phyloP scores from a whole-genome alignment of 2,888 invertebrate genomes.

The Ophraella communa region DNA sequence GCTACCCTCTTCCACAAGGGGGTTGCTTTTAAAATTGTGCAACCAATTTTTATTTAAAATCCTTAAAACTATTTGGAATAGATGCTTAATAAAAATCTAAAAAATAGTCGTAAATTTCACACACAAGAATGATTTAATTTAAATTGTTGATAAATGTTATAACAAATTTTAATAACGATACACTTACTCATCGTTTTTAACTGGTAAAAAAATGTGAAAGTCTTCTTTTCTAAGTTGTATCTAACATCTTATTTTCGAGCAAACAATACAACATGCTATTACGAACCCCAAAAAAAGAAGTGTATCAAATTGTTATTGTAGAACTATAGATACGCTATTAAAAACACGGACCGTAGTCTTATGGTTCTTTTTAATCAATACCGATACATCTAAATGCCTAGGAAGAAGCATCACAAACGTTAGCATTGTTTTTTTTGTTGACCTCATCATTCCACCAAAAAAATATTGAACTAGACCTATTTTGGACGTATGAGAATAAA shows the following conservation, averaged over 20 bases:
- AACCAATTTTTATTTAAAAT: background rate
- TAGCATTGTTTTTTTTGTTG: background rate
- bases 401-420: background rate
- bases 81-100: too few relatives aligned
- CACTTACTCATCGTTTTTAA: constrained; percentile 8
- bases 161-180: constrained; percentile 5
- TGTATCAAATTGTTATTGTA: constrained; percentile 4
- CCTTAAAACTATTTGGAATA: background rate
- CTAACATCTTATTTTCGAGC: constrained; percentile 9
- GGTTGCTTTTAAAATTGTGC: background rate
- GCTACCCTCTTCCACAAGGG: background rate
- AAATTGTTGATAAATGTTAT: background rate
- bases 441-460: background rate
- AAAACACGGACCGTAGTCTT: background rate
- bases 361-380: background rate
- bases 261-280: background rate
- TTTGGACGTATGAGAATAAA: too few relatives aligned
- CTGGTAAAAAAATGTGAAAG: background rate
- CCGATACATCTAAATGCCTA: background rate
- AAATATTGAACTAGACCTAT: too few relatives aligned
- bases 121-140: background rate
- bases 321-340: background rate
- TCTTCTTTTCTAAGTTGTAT: background rate
- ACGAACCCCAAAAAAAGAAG: background rate
- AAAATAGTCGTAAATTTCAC: background rate